Percentiles rank a stretch among this genome's conserved stretches.
These are phyloP conservation scores for Endomychus coccineus DNA, from an alignment of 2,888 invertebrate species.

Conservation along the genomic window DNA sequence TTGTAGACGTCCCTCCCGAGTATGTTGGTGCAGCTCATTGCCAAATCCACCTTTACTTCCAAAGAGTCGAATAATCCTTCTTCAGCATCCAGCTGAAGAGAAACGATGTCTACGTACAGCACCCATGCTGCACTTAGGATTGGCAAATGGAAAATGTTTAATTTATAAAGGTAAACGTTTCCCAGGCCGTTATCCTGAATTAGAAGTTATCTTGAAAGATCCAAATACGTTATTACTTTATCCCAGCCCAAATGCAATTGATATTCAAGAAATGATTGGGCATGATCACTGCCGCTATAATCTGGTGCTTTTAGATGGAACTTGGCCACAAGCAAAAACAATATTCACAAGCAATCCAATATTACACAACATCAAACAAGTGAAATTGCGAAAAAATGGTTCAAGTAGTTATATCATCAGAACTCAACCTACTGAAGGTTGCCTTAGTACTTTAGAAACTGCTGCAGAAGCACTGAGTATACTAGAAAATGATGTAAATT, in stretches of 20 bases:
- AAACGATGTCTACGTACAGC: slow-evolving; percentile 83
- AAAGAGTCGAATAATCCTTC: slow-evolving; percentile 64
- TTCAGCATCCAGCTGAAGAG: slow-evolving; percentile 92
- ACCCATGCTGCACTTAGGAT: slow-evolving; percentile 75
- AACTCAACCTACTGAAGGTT: slow-evolving; percentile 87
- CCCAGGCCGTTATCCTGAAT: slow-evolving; percentile 59
- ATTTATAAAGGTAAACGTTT: slow-evolving; percentile 79
- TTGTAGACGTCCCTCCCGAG: slow-evolving; percentile 67
- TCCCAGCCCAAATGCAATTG: slow-evolving; percentile 68
- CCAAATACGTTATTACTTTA: slow-evolving; percentile 71
- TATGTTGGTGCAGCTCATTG: slow-evolving; percentile 87
- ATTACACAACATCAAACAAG: slow-evolving; percentile 68
- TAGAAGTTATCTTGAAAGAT: slow-evolving; percentile 58
- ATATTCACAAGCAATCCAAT: slow-evolving; percentile 77
- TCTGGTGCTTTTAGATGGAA: slow-evolving; percentile 83
- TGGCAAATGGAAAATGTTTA: slow-evolving; percentile 67
- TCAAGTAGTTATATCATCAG: slow-evolving; percentile 85
- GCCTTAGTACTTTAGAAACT: slow-evolving; percentile 84
- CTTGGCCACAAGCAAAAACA: slow-evolving; percentile 93
- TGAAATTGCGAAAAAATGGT: slow-evolving; percentile 65
- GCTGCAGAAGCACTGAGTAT: slow-evolving; percentile 72
- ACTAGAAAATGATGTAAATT: slow-evolving; percentile 62
- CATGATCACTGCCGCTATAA: slow-evolving; percentile 52
- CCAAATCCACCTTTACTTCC: slow-evolving; percentile 64
- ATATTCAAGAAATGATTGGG: slow-evolving; percentile 51